phyloP scores from a whole-genome alignment of 2,888 invertebrate species.

The Perdita meconis region DNA sequence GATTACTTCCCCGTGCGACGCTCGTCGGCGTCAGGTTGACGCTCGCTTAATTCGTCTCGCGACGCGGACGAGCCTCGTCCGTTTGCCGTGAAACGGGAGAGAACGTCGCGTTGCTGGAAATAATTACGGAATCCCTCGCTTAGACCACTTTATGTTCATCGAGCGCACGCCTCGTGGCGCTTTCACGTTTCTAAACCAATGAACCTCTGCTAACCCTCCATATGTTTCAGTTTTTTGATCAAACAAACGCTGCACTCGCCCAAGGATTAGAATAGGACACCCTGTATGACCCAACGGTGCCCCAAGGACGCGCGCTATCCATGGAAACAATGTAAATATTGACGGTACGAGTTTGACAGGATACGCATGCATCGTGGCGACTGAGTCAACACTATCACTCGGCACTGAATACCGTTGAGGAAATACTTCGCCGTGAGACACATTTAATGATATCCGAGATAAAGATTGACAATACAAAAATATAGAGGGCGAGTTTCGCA shows the following conservation, averaged over 20 bases:
- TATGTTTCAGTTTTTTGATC: not conserved
- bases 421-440: too few relatives aligned
- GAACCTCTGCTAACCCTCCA: not conserved
- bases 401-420: not conserved
- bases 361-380: not conserved
- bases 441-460: too few relatives aligned
- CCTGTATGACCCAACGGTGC: not conserved
- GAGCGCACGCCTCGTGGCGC: not conserved
- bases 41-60: not conserved
- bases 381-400: not conserved
- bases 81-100: not conserved
- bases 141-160: not conserved
- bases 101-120: not conserved
- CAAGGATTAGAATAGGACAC: not conserved
- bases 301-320: slow-evolving; percentile 5
- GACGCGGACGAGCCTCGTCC: not conserved
- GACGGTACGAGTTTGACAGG: not conserved
- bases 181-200: too few relatives aligned
- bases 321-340: slow-evolving; percentile 12
- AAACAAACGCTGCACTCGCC: not conserved
- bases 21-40: not conserved
- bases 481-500: too few relatives aligned
- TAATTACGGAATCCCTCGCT: not conserved
- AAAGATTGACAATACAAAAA: too few relatives aligned
- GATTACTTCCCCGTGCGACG: not conserved